phyloP scores from a whole-genome alignment of 2,888 invertebrate genomes.

The Cheilosia variabilis region DNA sequence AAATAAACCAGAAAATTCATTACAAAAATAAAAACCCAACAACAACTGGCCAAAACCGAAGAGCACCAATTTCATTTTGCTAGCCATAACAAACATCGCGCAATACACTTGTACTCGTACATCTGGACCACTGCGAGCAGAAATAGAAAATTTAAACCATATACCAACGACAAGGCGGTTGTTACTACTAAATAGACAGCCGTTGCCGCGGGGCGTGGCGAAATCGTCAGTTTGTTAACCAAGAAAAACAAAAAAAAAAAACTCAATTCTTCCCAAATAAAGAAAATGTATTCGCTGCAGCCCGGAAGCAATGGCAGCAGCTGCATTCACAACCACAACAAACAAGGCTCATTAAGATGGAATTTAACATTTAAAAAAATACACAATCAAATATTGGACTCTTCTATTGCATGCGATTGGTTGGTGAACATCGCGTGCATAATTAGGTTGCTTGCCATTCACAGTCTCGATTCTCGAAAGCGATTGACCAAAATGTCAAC shows the following conservation, averaged over 20 bases:
- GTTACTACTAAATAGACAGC: constrained; percentile 27
- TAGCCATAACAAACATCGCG: constrained; percentile 54
- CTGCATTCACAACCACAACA: constrained; percentile 11
- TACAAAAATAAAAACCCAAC: constrained; percentile 36
- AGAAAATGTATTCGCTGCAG: constrained; percentile 11
- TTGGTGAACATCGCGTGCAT: background rate
- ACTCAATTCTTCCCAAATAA: constrained; percentile 21
- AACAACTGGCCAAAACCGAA: constrained; percentile 32
- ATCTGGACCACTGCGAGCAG: constrained; percentile 59
- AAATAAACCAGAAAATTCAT: constrained; percentile 51
- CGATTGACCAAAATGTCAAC: constrained; percentile 54
- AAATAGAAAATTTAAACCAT: constrained; percentile 39
- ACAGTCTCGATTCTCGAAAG: constrained; percentile 1
- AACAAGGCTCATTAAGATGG: constrained; percentile 27
- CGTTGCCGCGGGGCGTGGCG: constrained; percentile 26
- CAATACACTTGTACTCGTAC: constrained; percentile 21
- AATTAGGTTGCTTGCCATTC: constrained; percentile 37
- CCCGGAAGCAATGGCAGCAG: constrained; percentile 33
- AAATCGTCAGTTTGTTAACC: constrained; percentile 7
- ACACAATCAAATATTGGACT: constrained; percentile 1
- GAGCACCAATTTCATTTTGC: constrained; percentile 25
- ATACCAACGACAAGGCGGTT: constrained; percentile 7
- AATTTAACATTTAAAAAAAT: constrained; percentile 23
- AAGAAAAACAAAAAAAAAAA: background rate
- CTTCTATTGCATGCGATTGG: constrained; percentile 45